A percentile compares a stretch with the other conserved stretches of the same genome.
Evolutionary conservation across 2,888 invertebrate genomes (phyloP).

Genomic region (Drosophila nr. fundita): DNA sequence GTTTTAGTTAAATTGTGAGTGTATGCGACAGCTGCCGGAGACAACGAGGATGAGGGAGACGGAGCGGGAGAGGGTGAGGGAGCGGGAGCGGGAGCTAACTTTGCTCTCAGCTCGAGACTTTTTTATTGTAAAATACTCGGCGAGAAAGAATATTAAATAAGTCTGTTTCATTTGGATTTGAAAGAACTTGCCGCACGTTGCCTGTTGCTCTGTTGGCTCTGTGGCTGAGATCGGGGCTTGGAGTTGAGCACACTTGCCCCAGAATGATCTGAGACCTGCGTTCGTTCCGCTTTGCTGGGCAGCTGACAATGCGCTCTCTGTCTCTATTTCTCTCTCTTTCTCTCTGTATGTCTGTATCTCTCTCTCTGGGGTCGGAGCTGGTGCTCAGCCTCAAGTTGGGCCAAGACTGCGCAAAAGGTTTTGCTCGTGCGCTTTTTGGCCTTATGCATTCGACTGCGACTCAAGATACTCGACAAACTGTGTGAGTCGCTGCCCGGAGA

Average conservation of each 20-base stretch:
- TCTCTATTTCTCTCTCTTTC: slow-evolving; percentile 13
- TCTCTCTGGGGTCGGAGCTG: slow-evolving; percentile 40
- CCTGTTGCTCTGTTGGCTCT: slow-evolving; percentile 34
- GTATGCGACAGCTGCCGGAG: slow-evolving; percentile 43
- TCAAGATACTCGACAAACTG: slow-evolving; percentile 10
- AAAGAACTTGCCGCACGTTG: slow-evolving; percentile 72
- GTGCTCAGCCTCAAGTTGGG: slow-evolving; percentile 50
- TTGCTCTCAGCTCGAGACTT: slow-evolving; percentile 17
- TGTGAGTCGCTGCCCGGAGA: slow-evolving; percentile 13
- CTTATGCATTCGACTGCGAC: slow-evolving; percentile 67
- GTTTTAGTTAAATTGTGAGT: slow-evolving; percentile 52
- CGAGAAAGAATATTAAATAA: slow-evolving; percentile 74
- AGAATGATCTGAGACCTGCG: slow-evolving; percentile 58
- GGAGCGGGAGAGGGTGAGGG: slow-evolving; percentile 19
- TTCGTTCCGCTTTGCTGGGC: slow-evolving; percentile 76
- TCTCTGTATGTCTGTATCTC: slow-evolving; percentile 13
- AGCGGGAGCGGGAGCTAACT: slow-evolving; percentile 10
- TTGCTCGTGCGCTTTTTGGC: slow-evolving; percentile 72
- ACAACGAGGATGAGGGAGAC: slow-evolving; percentile 12
- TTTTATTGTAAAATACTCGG: slow-evolving; percentile 29
- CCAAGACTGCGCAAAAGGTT: slow-evolving; percentile 74
- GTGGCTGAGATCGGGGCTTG: slow-evolving; percentile 32
- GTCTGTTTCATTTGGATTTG: slow-evolving; percentile 76
- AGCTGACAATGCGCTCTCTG: slow-evolving; percentile 57
- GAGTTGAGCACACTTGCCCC: slow-evolving; percentile 50